A percentile compares a stretch with the other conserved stretches of the same genome.
Evolutionary conservation across 2,113 vertebrate species (phyloP).

Genomic region (Odontophorus gujanensis): DNA sequence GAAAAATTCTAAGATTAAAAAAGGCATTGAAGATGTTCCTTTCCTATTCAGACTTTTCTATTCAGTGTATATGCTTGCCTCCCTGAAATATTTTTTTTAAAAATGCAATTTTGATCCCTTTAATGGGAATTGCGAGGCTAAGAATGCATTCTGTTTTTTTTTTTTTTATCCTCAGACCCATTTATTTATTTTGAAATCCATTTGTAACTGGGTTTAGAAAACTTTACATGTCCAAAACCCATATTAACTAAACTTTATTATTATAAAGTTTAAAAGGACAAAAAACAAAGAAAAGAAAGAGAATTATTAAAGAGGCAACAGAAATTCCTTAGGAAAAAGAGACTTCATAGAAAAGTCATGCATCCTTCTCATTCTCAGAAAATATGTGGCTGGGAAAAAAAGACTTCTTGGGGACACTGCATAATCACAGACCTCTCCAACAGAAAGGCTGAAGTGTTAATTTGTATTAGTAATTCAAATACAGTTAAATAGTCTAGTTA

Average conservation of each 20-base stretch:
- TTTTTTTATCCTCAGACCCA: not conserved
- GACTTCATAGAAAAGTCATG: not conserved
- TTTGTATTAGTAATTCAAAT: not conserved
- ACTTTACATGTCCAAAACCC: not conserved
- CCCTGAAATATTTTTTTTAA: not conserved
- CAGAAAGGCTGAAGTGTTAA: not conserved
- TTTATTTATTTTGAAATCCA: not conserved
- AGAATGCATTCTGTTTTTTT: not conserved
- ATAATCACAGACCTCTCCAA: not conserved
- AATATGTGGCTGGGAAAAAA: not conserved
- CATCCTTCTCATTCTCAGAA: not conserved
- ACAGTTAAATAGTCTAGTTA: not conserved
- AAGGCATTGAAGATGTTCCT: rapidly evolving
- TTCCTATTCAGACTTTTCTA: not conserved
- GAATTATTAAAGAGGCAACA: not conserved
- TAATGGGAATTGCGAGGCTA: not conserved
- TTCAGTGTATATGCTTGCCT: not conserved
- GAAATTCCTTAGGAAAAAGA: not conserved
- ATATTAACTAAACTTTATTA: not conserved
- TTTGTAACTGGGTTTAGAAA: not conserved
- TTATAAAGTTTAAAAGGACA: too few species aligned
- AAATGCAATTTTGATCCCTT: not conserved
- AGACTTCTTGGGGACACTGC: not conserved
- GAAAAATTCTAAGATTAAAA: not conserved
- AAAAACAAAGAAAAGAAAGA: not conserved